phyloP scores from a whole-genome alignment of 2,888 invertebrate genomes.

The Drosophila maculinotata region DNA sequence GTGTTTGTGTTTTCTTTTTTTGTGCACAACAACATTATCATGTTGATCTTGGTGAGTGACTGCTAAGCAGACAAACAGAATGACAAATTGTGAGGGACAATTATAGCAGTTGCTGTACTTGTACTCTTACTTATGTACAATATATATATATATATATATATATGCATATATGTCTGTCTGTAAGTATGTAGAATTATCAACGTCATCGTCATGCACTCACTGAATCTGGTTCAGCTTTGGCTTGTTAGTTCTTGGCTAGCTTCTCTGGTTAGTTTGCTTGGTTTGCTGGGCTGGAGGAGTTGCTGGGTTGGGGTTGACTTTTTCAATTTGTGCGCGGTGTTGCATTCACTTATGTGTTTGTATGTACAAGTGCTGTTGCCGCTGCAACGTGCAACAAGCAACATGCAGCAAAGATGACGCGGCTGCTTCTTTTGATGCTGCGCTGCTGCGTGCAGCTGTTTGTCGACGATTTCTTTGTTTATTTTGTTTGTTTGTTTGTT shows the following conservation, averaged over 20 bases:
- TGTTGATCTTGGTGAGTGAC: constrained; percentile 54
- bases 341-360: constrained; percentile 50
- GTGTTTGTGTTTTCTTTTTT: constrained; percentile 16
- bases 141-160: background rate
- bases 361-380: constrained; percentile 15
- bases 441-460: constrained; percentile 50
- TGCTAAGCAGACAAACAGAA: constrained; percentile 54
- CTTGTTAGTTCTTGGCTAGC: constrained; percentile 23
- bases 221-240: constrained; percentile 26
- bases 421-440: constrained; percentile 64
- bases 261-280: constrained; percentile 38
- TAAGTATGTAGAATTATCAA: constrained; percentile 7
- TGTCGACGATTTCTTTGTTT: constrained; percentile 39
- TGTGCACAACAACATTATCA: constrained; percentile 46
- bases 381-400: constrained; percentile 37
- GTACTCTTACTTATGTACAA: constrained; percentile 7
- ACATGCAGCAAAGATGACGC: constrained; percentile 55
- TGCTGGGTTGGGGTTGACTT: constrained; percentile 50
- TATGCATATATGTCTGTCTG: constrained; percentile 12
- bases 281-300: constrained; percentile 22
- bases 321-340: constrained; percentile 74
- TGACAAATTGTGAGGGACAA: constrained; percentile 64
- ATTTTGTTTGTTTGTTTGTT: constrained; percentile 32
- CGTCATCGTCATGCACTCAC: constrained; percentile 35
- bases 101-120: constrained; percentile 27